A percentile compares a stretch with the other conserved stretches of the same genome.
Conservation (phyloP, 2,797 vertebrate species). For the Paratrypauchen microcephalus region DNA sequence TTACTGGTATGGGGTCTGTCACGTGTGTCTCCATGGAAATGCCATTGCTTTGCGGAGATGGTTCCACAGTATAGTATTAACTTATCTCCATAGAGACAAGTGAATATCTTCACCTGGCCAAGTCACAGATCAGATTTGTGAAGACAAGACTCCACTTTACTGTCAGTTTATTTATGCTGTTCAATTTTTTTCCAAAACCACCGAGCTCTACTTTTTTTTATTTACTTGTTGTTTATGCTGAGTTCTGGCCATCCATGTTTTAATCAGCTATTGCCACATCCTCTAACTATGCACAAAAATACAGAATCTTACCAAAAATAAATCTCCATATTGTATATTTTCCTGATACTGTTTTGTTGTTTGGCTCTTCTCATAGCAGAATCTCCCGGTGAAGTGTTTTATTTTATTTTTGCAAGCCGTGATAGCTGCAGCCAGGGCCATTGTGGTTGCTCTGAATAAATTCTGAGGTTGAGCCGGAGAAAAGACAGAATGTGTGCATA, state of each 20-base stretch:
- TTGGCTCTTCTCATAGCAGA: not conserved
- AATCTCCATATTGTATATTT: not conserved
- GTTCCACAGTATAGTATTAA: too few relatives aligned
- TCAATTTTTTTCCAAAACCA: not conserved
- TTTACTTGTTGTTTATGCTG: not conserved
- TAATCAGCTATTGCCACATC: too few relatives aligned
- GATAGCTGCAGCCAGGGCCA: conserved; percentile 2
- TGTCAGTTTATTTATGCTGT: too few relatives aligned
- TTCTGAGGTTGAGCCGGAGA: conserved; percentile 14
- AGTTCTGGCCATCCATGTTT: not conserved
- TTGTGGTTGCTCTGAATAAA: conserved; percentile 6
- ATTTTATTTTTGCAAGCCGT: conserved; percentile 5
- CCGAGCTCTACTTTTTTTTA: not conserved
- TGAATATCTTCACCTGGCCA: too few relatives aligned
- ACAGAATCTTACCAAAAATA: not conserved
- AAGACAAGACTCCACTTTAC: too few relatives aligned
- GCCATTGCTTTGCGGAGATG: too few relatives aligned
- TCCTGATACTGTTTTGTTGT: not conserved
- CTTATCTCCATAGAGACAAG: too few relatives aligned
- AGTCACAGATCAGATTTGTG: too few relatives aligned
- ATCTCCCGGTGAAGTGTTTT: conserved; percentile 1
- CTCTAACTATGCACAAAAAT: not conserved
- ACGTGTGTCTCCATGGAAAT: too few relatives aligned
- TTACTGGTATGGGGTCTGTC: too few relatives aligned
- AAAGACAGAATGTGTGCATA: conserved; percentile 16